phyloP scores from a whole-genome alignment of 2,797 vertebrate species.

The Ptychobarbus kaznakovi region DNA sequence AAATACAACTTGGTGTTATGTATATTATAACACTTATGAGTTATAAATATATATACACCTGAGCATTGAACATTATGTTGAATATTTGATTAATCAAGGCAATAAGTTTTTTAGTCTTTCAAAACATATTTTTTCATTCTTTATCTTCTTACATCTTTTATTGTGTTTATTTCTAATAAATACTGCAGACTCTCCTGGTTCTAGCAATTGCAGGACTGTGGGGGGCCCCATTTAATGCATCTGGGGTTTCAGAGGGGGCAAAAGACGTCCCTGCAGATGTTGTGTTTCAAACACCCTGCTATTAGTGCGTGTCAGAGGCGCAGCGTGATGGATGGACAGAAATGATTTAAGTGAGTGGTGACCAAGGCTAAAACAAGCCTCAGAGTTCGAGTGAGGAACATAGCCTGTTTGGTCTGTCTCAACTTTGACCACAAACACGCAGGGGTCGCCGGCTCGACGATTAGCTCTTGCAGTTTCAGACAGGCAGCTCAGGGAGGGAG shows the following conservation, averaged over 20 bases:
- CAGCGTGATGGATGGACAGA: constrained; percentile 57
- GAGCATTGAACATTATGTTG: neutral
- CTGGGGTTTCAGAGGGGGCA: constrained; percentile 33
- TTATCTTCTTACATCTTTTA: neutral
- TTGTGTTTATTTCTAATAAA: constrained; percentile 22
- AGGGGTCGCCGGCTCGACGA: constrained; percentile 47
- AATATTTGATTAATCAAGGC: neutral
- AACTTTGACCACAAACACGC: constrained; percentile 51
- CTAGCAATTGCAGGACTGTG: constrained; percentile 1
- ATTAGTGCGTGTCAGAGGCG: constrained; percentile 56
- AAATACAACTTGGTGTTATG: no score
- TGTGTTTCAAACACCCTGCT: constrained; percentile 56
- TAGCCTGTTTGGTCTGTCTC: constrained; percentile 54
- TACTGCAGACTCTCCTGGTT: neutral
- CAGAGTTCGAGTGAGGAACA: constrained; percentile 45
- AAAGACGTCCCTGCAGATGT: constrained; percentile 55
- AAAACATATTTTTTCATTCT: neutral
- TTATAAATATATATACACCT: no score
- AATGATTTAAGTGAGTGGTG: constrained; percentile 53
- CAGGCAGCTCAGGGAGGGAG: neutral
- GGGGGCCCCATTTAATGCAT: constrained; percentile 18
- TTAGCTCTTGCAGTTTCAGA: constrained; percentile 50
- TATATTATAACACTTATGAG: no score
- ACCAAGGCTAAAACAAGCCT: constrained; percentile 57
- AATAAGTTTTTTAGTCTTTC: constrained; percentile 33